Evolutionary conservation across 2,888 invertebrate genomes (phyloP).

Genomic region (Liodrosophila aerea): DNA sequence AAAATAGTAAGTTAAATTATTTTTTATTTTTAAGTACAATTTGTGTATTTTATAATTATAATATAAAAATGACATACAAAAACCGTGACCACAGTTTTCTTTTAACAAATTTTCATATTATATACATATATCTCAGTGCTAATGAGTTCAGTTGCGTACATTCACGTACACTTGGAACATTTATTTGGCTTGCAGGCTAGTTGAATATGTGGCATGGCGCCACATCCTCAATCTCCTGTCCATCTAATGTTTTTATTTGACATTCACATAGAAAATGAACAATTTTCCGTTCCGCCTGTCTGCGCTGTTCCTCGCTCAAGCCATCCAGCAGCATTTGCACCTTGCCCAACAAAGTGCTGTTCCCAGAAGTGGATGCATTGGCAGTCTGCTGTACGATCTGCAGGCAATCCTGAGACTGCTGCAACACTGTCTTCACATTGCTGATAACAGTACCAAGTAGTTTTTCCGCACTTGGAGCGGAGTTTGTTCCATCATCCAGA

Average conservation of each 20-base stretch:
- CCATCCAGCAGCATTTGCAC: conserved; percentile 74
- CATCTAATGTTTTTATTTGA: conserved; percentile 76
- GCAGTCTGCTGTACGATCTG: conserved; percentile 57
- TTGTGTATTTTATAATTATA: not conserved
- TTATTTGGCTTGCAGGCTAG: conserved; percentile 27
- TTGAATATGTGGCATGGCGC: conserved; percentile 58
- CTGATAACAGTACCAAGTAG: conserved; percentile 64
- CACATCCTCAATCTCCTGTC: conserved; percentile 77
- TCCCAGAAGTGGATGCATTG: conserved; percentile 22
- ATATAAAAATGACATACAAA: too few species aligned
- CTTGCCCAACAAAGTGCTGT: conserved; percentile 47
- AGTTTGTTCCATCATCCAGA: not conserved
- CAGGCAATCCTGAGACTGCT: conserved; percentile 71
- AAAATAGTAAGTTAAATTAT: too few species aligned
- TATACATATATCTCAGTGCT: conserved; percentile 5
- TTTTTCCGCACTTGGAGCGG: conserved; percentile 56
- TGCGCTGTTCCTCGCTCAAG: conserved; percentile 52
- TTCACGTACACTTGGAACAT: conserved; percentile 16
- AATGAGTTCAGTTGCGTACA: conserved; percentile 5
- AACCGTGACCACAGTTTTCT: not conserved
- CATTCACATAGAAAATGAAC: conserved; percentile 79
- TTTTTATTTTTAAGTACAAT: too few species aligned
- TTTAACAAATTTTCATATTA: not conserved
- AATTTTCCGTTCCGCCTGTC: conserved; percentile 75
- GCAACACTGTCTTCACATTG: conserved; percentile 75